These are phyloP conservation scores for Sphaerophoria rueppellii DNA, from an alignment of 2,888 invertebrate species.

Conservation along the genomic window DNA sequence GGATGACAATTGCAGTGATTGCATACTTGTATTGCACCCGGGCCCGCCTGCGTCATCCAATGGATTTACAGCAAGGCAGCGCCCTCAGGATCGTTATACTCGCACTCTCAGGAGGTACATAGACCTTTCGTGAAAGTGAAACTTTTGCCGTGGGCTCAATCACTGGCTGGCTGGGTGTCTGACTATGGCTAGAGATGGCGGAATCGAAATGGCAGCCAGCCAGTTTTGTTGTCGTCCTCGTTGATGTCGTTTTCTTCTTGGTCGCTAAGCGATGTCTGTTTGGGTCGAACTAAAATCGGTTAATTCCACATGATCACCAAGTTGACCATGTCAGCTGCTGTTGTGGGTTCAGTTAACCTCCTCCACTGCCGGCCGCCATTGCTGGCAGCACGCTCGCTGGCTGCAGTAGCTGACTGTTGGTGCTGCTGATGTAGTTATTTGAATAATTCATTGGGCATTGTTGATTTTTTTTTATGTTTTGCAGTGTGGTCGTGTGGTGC, in stretches of 20 bases:
- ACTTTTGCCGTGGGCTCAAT: slow-evolving; percentile 51
- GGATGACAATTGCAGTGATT: slow-evolving; percentile 70
- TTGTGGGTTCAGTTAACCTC: slow-evolving; percentile 40
- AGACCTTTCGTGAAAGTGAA: slow-evolving; percentile 72
- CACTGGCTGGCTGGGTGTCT: slow-evolving; percentile 40
- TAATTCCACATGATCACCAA: slow-evolving; percentile 54
- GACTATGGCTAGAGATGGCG: slow-evolving; percentile 20
- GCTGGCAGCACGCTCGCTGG: neutral
- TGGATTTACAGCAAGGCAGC: neutral
- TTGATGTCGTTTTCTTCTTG: slow-evolving; percentile 19
- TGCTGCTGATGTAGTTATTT: slow-evolving; percentile 52
- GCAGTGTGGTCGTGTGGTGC: slow-evolving; percentile 43
- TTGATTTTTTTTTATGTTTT: neutral
- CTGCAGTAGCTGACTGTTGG: slow-evolving; percentile 10
- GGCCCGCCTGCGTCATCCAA: slow-evolving; percentile 16
- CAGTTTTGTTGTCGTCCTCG: slow-evolving; percentile 19
- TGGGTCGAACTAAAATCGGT: slow-evolving; percentile 64
- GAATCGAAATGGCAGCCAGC: slow-evolving; percentile 10
- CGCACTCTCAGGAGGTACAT: slow-evolving; percentile 55
- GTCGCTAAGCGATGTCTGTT: slow-evolving; percentile 37
- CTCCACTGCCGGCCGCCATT: slow-evolving; percentile 8
- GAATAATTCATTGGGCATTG: slow-evolving; percentile 68
- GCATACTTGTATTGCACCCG: slow-evolving; percentile 22
- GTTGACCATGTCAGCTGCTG: slow-evolving; percentile 62
- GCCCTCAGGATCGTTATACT: slow-evolving; percentile 15